Conservation (phyloP, 2,797 vertebrate species). For the Discoglossus pictus region DNA sequence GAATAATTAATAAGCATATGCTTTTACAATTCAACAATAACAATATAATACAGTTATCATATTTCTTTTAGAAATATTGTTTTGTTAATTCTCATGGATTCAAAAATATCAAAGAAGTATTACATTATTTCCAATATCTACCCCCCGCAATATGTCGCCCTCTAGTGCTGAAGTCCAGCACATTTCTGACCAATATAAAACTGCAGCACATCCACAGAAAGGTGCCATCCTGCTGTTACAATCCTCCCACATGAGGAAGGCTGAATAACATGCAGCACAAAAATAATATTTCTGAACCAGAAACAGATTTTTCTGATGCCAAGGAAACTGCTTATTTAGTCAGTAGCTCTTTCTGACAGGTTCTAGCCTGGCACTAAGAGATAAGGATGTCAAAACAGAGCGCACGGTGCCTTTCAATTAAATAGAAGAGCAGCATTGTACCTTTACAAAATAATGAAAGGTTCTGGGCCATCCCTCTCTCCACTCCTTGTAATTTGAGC, state of each 20-base stretch:
- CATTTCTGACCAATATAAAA: too few relatives aligned
- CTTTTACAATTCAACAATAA: too few relatives aligned
- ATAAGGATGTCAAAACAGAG: slow-evolving; percentile 37
- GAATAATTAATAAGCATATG: too few relatives aligned
- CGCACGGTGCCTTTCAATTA: slow-evolving; percentile 37
- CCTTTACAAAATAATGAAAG: slow-evolving; percentile 33
- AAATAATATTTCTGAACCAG: slow-evolving; percentile 14
- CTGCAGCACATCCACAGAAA: background rate
- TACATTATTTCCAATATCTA: too few relatives aligned
- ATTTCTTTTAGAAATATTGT: too few relatives aligned
- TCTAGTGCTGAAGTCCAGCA: too few relatives aligned
- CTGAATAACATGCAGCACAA: slow-evolving; percentile 17
- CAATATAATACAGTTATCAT: too few relatives aligned
- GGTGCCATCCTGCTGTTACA: slow-evolving; percentile 10
- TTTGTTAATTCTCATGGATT: too few relatives aligned
- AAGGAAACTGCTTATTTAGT: slow-evolving; percentile 23
- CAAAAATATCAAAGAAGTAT: too few relatives aligned
- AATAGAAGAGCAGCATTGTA: slow-evolving; percentile 1
- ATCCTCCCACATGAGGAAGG: slow-evolving; percentile 17
- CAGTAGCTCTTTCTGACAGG: slow-evolving; percentile 16
- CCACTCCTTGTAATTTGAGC: background rate
- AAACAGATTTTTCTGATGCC: slow-evolving; percentile 14
- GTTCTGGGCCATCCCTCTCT: slow-evolving; percentile 4
- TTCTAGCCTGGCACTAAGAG: slow-evolving; percentile 28
- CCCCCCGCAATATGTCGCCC: too few relatives aligned